These are phyloP conservation scores for Slavum lentiscoides DNA, from an alignment of 2,888 invertebrate species.

Conservation along the genomic window DNA sequence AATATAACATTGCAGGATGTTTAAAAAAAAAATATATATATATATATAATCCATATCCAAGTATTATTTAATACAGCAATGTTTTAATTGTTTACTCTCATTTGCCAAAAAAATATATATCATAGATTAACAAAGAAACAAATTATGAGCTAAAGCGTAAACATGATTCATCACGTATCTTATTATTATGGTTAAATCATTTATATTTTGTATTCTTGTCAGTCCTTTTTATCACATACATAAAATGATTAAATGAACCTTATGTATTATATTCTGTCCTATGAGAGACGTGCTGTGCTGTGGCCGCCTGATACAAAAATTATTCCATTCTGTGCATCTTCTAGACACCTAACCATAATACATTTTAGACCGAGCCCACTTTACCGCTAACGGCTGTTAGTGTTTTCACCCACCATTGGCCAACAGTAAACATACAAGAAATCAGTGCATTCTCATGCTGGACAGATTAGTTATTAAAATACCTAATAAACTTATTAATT, in stretches of 20 bases:
- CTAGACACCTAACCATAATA: no score
- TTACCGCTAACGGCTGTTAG: no score
- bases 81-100: neutral
- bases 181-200: constrained; percentile 1
- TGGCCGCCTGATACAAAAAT: no score
- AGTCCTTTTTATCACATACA: constrained; percentile 32
- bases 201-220: constrained; percentile 8
- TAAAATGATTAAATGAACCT: neutral
- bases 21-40: no score
- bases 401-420: no score
- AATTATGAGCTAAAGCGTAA: neutral
- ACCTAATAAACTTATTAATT: no score
- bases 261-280: neutral
- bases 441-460: no score
- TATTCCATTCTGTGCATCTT: no score
- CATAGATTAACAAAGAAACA: constrained; percentile 2
- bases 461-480: no score
- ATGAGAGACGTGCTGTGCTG: no score
- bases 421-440: no score
- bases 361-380: no score
- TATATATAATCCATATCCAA: neutral
- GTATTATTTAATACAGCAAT: neutral
- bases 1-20: neutral
- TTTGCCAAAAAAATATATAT: constrained; percentile 6
- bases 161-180: neutral